Percentiles rank a stretch among this genome's conserved stretches.
Conservation (phyloP, 1,140 invertebrate species). For the Drosophila pseudoobscura region DNA sequence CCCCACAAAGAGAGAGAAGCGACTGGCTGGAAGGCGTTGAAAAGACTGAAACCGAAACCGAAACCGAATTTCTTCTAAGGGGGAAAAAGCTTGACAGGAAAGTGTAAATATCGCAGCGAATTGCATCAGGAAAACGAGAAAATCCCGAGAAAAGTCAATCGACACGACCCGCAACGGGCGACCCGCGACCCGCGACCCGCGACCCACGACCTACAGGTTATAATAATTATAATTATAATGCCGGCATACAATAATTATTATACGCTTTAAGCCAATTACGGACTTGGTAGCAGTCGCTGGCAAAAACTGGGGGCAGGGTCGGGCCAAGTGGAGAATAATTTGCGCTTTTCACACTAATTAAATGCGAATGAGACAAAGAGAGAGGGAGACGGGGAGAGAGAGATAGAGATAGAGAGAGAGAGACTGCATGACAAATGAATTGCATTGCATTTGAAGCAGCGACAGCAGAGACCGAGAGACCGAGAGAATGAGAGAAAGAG, state of each 20-base stretch:
- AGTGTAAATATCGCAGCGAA: slow-evolving; percentile 15
- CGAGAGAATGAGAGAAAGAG: neutral
- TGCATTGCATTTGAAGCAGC: slow-evolving; percentile 30
- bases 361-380: slow-evolving; percentile 62
- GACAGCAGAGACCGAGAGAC: neutral
- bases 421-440: slow-evolving; percentile 59
- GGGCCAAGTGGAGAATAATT: slow-evolving; percentile 56
- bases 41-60: slow-evolving; percentile 31
- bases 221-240: slow-evolving; percentile 54
- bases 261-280: slow-evolving; percentile 75
- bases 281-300: slow-evolving; percentile 27
- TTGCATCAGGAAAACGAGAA: slow-evolving; percentile 49
- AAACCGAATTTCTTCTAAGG: neutral
- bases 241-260: slow-evolving; percentile 61
- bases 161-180: no score
- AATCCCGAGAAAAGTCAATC: slow-evolving; percentile 20
- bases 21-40: slow-evolving; percentile 13
- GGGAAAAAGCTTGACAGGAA: slow-evolving; percentile 11
- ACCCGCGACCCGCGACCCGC: no score
- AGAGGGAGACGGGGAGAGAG: neutral
- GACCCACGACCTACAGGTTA: slow-evolving; percentile 10
- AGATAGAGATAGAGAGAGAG: slow-evolving; percentile 23
- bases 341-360: slow-evolving; percentile 80
- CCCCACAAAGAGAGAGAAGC: neutral
- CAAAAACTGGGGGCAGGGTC: slow-evolving; percentile 7